Evolutionary conservation across 2,797 vertebrate genomes (phyloP).

Genomic region (Antennarius maculatus): DNA sequence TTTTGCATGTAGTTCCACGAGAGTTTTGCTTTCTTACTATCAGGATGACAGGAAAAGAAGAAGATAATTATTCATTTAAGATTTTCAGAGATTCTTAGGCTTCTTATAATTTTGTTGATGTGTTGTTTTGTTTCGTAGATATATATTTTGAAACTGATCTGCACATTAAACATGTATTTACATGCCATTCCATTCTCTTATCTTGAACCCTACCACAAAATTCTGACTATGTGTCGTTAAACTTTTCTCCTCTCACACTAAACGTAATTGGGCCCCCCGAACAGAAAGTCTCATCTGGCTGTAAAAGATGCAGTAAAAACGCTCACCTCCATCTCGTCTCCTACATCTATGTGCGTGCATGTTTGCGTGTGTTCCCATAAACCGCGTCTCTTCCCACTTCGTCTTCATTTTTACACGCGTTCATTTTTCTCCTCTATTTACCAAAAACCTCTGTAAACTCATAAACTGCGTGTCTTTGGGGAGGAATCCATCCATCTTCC

Average conservation of each 20-base stretch:
- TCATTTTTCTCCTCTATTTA: slow-evolving; percentile 76
- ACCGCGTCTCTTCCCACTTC: slow-evolving; percentile 67
- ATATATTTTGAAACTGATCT: background rate
- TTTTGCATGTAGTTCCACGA: too few species aligned
- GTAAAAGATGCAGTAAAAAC: slow-evolving; percentile 19
- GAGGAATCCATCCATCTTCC: slow-evolving; percentile 79
- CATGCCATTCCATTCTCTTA: background rate
- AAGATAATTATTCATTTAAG: too few species aligned
- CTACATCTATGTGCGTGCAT: slow-evolving; percentile 23
- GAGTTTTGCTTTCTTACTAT: too few species aligned
- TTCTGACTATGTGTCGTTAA: slow-evolving; percentile 14
- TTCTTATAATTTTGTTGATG: too few species aligned
- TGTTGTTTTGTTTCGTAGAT: background rate
- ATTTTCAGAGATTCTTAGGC: too few species aligned
- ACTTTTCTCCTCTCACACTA: slow-evolving; percentile 39
- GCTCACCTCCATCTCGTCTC: slow-evolving; percentile 13
- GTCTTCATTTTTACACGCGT: slow-evolving; percentile 76
- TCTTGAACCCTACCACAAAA: background rate
- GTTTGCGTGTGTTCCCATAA: slow-evolving; percentile 69
- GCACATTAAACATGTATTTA: background rate
- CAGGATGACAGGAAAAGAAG: too few species aligned
- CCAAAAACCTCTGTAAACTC: slow-evolving; percentile 71
- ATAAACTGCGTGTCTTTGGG: slow-evolving; percentile 77
- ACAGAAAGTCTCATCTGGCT: slow-evolving; percentile 50
- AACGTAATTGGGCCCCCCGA: slow-evolving; percentile 46